Percentiles rank a stretch among this genome's conserved stretches.
Conservation (phyloP, 2,888 invertebrate genomes). For the Tetragnatha montana region DNA sequence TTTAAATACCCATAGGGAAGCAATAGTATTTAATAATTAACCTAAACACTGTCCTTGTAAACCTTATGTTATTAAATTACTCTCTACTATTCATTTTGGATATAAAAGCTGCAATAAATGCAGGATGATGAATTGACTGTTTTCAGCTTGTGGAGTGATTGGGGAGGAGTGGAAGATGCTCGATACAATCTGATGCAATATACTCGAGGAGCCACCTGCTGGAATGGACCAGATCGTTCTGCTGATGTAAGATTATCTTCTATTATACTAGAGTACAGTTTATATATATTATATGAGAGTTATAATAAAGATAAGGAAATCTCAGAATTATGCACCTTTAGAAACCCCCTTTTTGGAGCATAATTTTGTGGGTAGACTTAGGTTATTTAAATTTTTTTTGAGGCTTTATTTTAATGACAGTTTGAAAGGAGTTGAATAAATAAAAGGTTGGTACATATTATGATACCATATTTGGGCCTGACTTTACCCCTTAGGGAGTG, state of each 20-base stretch:
- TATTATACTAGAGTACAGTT: not conserved
- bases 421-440: no score
- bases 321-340: no score
- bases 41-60: not conserved
- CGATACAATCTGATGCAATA: slow-evolving; percentile 56
- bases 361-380: no score
- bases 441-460: no score
- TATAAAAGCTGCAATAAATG: no score
- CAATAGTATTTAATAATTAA: not conserved
- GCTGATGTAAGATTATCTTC: slow-evolving; percentile 81
- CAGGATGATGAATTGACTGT: not conserved
- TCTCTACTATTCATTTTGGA: no score
- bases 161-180: slow-evolving; percentile 35
- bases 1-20: not conserved
- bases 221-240: slow-evolving; percentile 97
- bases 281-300: not conserved
- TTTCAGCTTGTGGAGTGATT: slow-evolving; percentile 56
- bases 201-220: slow-evolving; percentile 87
- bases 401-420: no score
- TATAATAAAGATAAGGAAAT: no score
- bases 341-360: no score
- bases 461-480: no score
- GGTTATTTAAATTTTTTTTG: no score
- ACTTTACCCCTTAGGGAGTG: no score
- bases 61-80: not conserved